Evolutionary conservation across 2,113 vertebrate species (phyloP), one percentile per base, ranked within the genome.

Genomic region (Tyrannus savana): DNA sequence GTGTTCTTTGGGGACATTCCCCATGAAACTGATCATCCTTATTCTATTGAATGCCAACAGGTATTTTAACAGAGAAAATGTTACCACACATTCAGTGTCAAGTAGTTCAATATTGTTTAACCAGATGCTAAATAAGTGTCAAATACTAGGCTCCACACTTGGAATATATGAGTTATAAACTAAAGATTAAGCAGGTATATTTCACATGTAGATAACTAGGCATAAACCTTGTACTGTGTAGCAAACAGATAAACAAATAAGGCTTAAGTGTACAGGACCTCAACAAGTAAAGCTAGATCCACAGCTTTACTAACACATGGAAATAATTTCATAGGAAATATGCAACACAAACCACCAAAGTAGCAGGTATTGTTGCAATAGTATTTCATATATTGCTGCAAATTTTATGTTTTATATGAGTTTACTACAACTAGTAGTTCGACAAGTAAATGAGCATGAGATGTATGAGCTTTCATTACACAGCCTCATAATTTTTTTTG

Each of bases 21-120:
- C 39, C 50, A 41, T 55, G 47, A 93, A 95, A 63, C 25, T 39
- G 50, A 79, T 59, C 59, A 86, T 79, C 50, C 31, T 76, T 73
- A 83, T 66, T 91, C 68, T 81, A 12, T 7, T 81, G 86, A 86
- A 90, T 56, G 35, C 21, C 63, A 87, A 55, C 14, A 60, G 64
- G 22, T 68, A 78, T 81, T 95, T 90, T 90, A 95, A 86, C 67
- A 59, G 60, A 92, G 42, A 72, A 92, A 90, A 89, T 73, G 76
- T 63, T 78, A 78, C 50, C 4, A 1, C 27, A 77, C n/a, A 33
- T 77, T 80, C 42, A 59, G 28, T 81, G 73, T 78, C 84, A 89
- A 84, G 52, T 37, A 89, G 64, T 89, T 87, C 52, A 87, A 72
- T 59, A 19, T 47, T 81, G 31, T 87, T 95, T 87, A 92, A 90